These are phyloP conservation scores for Alitta virens DNA, from an alignment of 2,888 invertebrate genomes.

Conservation along the genomic window DNA sequence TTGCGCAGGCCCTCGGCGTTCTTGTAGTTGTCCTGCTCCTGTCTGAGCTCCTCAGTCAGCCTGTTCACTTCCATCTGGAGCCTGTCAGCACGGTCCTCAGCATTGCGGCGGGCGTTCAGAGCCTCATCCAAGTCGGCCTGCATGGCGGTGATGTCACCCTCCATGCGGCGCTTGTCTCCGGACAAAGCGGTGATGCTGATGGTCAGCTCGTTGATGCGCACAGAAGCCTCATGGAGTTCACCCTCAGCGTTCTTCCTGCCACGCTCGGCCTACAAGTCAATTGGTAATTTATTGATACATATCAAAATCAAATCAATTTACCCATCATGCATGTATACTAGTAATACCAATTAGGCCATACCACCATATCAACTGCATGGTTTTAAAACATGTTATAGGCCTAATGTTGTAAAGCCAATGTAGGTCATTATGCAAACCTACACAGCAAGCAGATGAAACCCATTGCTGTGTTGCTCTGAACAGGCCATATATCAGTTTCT, in stretches of 20 bases:
- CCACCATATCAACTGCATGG: too few relatives aligned
- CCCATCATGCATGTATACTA: too few relatives aligned
- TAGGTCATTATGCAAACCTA: too few relatives aligned
- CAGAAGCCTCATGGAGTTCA: constrained; percentile 83
- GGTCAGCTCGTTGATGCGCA: constrained; percentile 90
- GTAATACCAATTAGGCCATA: too few relatives aligned
- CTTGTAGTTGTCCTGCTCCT: constrained; percentile 58
- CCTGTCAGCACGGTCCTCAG: constrained; percentile 31
- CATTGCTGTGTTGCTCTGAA: too few relatives aligned
- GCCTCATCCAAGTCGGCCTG: constrained; percentile 97
- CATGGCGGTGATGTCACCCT: constrained; percentile 85
- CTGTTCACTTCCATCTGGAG: constrained; percentile 42
- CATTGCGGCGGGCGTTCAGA: constrained; percentile 46
- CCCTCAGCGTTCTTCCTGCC: constrained; percentile 56
- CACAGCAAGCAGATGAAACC: too few relatives aligned
- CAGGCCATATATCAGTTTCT: too few relatives aligned
- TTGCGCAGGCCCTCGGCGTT: constrained; percentile 56
- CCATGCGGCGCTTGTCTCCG: constrained; percentile 90
- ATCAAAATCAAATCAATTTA: neutral
- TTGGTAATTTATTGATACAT: neutral
- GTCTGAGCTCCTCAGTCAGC: constrained; percentile 54
- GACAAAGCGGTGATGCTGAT: constrained; percentile 93
- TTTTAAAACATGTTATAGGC: too few relatives aligned
- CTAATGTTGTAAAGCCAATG: too few relatives aligned
- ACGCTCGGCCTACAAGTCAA: constrained; percentile 49